Evolutionary conservation across 2,888 invertebrate species (phyloP).

Genomic region (Leptinotarsa tumamoca): DNA sequence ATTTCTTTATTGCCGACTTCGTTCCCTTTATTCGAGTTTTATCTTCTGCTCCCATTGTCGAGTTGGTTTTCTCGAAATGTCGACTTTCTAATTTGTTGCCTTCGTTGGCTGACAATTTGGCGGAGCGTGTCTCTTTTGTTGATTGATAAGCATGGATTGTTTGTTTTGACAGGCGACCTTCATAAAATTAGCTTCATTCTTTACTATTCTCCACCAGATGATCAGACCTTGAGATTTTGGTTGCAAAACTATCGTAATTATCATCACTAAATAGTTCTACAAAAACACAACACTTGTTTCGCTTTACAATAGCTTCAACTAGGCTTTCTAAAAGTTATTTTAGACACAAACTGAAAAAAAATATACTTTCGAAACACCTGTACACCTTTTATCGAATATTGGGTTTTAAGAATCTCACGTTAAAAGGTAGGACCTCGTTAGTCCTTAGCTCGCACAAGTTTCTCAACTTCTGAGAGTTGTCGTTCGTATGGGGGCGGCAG

Average conservation of each 20-base stretch:
- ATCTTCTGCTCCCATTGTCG: conserved; percentile 43
- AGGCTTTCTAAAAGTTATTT: too few relatives aligned
- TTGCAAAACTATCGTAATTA: not conserved
- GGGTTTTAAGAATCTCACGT: too few relatives aligned
- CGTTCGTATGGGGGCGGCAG: too few relatives aligned
- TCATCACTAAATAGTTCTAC: not conserved
- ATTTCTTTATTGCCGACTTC: conserved; percentile 57
- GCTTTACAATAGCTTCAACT: not conserved
- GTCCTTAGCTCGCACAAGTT: too few relatives aligned
- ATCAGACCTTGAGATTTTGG: not conserved
- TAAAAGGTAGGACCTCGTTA: too few relatives aligned
- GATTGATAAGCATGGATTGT: conserved; percentile 38
- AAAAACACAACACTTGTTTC: not conserved
- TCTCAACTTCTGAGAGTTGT: too few relatives aligned
- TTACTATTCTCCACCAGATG: not conserved
- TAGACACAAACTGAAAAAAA: too few relatives aligned
- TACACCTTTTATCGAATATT: too few relatives aligned
- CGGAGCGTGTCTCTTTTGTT: conserved; percentile 45
- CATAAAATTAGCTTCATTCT: conserved; percentile 19
- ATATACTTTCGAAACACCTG: too few relatives aligned
- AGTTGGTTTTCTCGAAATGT: conserved; percentile 54
- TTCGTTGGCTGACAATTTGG: conserved; percentile 33
- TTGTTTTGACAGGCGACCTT: conserved; percentile 47
- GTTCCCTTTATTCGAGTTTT: conserved; percentile 59
- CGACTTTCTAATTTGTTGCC: conserved; percentile 41